Percentiles rank a stretch among this genome's conserved stretches.
Conservation (phyloP, 2,797 vertebrate species). For the Typhlichthys eigenmanni region DNA sequence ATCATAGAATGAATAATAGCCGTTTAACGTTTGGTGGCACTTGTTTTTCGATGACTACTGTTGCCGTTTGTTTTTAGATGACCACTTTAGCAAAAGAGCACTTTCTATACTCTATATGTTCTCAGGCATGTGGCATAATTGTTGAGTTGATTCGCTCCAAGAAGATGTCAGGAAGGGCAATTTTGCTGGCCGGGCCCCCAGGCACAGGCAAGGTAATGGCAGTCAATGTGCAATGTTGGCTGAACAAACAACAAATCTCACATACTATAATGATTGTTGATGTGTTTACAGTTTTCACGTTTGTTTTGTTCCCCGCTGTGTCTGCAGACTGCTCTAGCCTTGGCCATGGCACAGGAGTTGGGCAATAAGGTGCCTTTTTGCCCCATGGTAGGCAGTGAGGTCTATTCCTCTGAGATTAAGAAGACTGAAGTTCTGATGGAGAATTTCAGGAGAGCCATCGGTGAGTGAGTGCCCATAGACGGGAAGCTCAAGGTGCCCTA, state of each 20-base stretch:
- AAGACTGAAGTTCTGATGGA: constrained; percentile 99
- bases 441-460: constrained; percentile 97
- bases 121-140: constrained; percentile 94
- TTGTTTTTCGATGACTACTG: neutral
- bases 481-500: constrained; percentile 10
- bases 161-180: constrained; percentile 97
- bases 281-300: neutral
- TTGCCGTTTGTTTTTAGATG: neutral
- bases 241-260: neutral
- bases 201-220: constrained; percentile 94
- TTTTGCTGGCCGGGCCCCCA: constrained; percentile 93
- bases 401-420: constrained; percentile 98
- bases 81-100: neutral
- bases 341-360: constrained; percentile 95
- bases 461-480: constrained; percentile 72
- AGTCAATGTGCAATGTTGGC: neutral
- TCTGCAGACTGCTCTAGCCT: constrained; percentile 89
- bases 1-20: no score
- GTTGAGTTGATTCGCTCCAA: constrained; percentile 96
- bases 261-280: neutral
- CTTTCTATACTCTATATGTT: constrained; percentile 1
- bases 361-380: constrained; percentile 99
- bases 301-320: neutral
- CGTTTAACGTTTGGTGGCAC: neutral
- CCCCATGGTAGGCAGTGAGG: constrained; percentile 98